Conservation (phyloP, 2,888 invertebrate genomes). For the Xestia xanthographa region DNA sequence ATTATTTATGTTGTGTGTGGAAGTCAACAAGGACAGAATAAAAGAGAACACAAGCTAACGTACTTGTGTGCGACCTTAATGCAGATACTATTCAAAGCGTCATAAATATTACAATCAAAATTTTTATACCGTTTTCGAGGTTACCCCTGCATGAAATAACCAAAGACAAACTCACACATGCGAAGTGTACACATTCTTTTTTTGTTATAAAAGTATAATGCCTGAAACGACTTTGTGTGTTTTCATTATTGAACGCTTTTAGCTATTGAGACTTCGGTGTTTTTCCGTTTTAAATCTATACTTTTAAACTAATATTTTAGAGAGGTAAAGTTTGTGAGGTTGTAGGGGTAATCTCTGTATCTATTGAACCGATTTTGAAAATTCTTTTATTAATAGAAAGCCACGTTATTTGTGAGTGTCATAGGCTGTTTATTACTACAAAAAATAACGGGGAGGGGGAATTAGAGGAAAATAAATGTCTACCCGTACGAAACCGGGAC, state of each 20-base stretch:
- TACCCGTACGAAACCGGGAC: too few species aligned
- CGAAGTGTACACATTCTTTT: constrained; percentile 23
- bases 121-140: constrained; percentile 39
- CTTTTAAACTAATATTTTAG: too few species aligned
- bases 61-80: constrained; percentile 22
- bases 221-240: constrained; percentile 9
- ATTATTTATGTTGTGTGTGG: background rate
- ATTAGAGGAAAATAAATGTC: too few species aligned
- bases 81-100: constrained; percentile 32
- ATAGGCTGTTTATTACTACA: background rate
- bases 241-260: constrained; percentile 12
- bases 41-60: background rate
- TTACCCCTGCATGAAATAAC: constrained; percentile 27
- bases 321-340: too few species aligned
- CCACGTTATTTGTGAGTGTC: too few species aligned
- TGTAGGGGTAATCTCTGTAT: too few species aligned
- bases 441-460: too few species aligned
- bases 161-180: constrained; percentile 20
- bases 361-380: too few species aligned
- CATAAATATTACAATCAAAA: constrained; percentile 44
- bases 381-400: too few species aligned
- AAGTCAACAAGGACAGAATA: background rate
- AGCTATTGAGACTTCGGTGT: background rate
- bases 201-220: constrained; percentile 9
- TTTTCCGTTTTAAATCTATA: constrained; percentile 19